Percentiles rank a stretch among this genome's conserved stretches.
Evolutionary conservation across 1,140 invertebrate species (phyloP).

Genomic region (Conopomorpha cramerella): DNA sequence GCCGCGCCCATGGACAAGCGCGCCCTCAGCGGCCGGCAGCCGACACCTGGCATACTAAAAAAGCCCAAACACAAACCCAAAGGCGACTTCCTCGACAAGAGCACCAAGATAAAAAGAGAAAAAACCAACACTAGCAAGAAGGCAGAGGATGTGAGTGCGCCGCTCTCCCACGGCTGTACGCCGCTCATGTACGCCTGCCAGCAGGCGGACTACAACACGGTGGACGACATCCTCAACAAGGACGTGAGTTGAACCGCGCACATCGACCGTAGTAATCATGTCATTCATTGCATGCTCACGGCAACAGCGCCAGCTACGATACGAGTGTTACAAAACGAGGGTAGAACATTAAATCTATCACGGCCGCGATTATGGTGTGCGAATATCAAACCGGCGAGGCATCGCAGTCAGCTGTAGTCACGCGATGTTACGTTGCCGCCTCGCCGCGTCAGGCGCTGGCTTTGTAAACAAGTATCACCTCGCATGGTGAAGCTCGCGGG

Average conservation of each 20-base stretch:
- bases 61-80: slow-evolving; percentile 31
- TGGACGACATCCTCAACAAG: slow-evolving; percentile 51
- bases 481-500: no score
- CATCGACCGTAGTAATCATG: neutral
- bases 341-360: slow-evolving; percentile 4
- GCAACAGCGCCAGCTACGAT: no score
- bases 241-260: slow-evolving; percentile 34
- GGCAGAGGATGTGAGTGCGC: slow-evolving; percentile 28
- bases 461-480: slow-evolving; percentile 20
- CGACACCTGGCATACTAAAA: slow-evolving; percentile 47
- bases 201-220: slow-evolving; percentile 64
- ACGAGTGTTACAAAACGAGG: no score
- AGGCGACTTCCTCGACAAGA: slow-evolving; percentile 42
- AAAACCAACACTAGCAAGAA: slow-evolving; percentile 23
- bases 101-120: slow-evolving; percentile 42
- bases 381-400: slow-evolving; percentile 21
- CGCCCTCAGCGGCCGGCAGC: slow-evolving; percentile 31
- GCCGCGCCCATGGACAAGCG: slow-evolving; percentile 41
- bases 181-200: slow-evolving; percentile 90
- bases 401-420: slow-evolving; percentile 14
- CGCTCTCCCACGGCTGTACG: slow-evolving; percentile 65
- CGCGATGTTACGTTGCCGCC: slow-evolving; percentile 22
- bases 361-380: slow-evolving; percentile 11
- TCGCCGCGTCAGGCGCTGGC: no score
- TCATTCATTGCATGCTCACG: neutral